Evolutionary conservation across 2,113 vertebrate species (phyloP), one percentile per base, ranked within the genome.

Genomic region (Myiozetetes cayanensis): DNA sequence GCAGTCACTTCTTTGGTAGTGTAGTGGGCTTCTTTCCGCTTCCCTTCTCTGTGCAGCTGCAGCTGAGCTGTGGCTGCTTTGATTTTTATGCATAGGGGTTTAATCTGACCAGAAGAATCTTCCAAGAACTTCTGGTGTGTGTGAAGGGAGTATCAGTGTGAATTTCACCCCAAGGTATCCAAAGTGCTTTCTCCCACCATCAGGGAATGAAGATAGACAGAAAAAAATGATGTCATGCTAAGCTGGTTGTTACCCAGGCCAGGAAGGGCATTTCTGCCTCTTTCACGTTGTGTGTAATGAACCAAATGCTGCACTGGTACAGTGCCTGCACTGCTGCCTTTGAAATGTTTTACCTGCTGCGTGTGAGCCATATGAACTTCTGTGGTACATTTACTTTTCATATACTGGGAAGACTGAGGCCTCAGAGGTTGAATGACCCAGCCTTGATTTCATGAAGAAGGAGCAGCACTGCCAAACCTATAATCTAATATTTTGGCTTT

Each of bases 351-450:
- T 22, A 56, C 18, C 28, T 39, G 28, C n/a, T 31, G 52, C 49
- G 10, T 4, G 0, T 6, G 4, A 70, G 16, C n/a, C 14, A 0
- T 2, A 1, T 12, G 25, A 78, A 23, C 49, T 35, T 39, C 41
- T 58, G 25, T 0, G 1, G 14, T 31, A 55, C 35, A 8, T 47
- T 67, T 82, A 41, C 52, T 91, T 67, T 31, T 44, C 33, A 2
- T 24, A 16, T 15, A 14, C 17, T 44, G 41, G 58, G 71, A 65
- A 89, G 65, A 61, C 6, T 18, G 33, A 31, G 41, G 22, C 37
- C 28, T 47, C 24, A 43, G 53, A 67, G 19, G 28, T 89, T 47
- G 67, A 65, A 56, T 66, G 33, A 43, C 24, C 28, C 1, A 1
- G 8, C 19, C 23, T n/a, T 24, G 56, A 53, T 43, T 50, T 49